phyloP scores from a whole-genome alignment of 2,888 invertebrate species.

The Pharmacophagus antenor region DNA sequence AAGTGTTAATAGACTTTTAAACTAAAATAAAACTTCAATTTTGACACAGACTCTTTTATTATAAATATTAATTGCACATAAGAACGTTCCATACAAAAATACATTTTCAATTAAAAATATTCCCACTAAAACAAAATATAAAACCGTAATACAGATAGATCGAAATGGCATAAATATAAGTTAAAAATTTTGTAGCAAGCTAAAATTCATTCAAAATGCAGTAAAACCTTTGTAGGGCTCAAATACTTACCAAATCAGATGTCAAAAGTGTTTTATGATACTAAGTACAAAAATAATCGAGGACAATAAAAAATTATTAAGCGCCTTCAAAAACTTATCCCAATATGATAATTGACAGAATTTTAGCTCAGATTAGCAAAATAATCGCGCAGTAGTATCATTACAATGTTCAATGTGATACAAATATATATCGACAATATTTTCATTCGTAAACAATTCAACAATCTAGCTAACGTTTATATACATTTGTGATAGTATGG shows the following conservation, averaged over 20 bases:
- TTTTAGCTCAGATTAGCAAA: constrained; percentile 9
- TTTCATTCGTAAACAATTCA: constrained; percentile 53
- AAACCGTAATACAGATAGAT: constrained; percentile 56
- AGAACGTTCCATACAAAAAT: constrained; percentile 79
- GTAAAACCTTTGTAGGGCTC: constrained; percentile 31
- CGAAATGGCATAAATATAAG: constrained; percentile 37
- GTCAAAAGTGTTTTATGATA: constrained; percentile 45
- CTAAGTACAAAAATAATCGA: constrained; percentile 32
- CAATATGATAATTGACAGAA: constrained; percentile 18
- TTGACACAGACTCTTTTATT: constrained; percentile 73
- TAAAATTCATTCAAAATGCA: constrained; percentile 35
- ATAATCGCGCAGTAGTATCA: background rate
- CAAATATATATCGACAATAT: constrained; percentile 34
- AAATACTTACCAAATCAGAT: constrained; percentile 52
- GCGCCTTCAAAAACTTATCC: background rate
- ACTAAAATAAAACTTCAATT: constrained; percentile 32
- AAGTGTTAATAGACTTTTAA: too few species aligned
- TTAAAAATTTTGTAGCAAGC: constrained; percentile 35
- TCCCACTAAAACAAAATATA: constrained; percentile 72
- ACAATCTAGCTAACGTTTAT: constrained; percentile 64
- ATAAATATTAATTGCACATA: constrained; percentile 79
- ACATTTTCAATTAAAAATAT: constrained; percentile 76
- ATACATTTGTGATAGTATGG: constrained; percentile 68
- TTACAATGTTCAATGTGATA: constrained; percentile 9
- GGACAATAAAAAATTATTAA: constrained; percentile 2